phyloP scores from a whole-genome alignment of 2,797 vertebrate species.

The Thripadectes ignobilis region DNA sequence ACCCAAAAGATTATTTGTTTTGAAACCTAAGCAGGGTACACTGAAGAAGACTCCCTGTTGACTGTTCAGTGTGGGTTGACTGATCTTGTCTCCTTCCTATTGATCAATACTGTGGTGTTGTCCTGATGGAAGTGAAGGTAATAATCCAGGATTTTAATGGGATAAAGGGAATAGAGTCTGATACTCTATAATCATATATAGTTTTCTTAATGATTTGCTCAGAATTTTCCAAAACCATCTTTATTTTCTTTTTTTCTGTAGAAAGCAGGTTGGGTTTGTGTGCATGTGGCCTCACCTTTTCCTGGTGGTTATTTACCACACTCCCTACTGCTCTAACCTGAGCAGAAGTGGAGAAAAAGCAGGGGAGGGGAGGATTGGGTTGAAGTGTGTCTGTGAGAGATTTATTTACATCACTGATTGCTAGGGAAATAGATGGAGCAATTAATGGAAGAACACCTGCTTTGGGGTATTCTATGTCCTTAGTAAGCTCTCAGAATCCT shows the following conservation, averaged over 20 bases:
- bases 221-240: not conserved
- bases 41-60: not conserved
- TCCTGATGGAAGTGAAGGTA: not conserved
- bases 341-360: not conserved
- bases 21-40: not conserved
- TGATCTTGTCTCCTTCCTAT: not conserved
- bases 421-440: slow-evolving; percentile 34
- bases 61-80: not conserved
- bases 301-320: not conserved
- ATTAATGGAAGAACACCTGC: slow-evolving; percentile 49
- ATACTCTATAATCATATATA: not conserved
- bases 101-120: not conserved
- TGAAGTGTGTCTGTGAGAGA: not conserved
- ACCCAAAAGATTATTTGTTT: not conserved
- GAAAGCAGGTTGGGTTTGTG: not conserved
- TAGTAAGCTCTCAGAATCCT: slow-evolving; percentile 29
- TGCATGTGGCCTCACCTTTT: not conserved
- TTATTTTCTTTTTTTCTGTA: fast-evolving
- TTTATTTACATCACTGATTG: slow-evolving; percentile 31
- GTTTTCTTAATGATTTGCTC: not conserved
- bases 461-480: slow-evolving; percentile 30
- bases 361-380: not conserved
- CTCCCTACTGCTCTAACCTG: not conserved
- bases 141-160: not conserved
- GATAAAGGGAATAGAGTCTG: not conserved